Base-by-base conservation (phyloP, 1,140 invertebrate species). In the Lasioglossum baleicum region DNA sequence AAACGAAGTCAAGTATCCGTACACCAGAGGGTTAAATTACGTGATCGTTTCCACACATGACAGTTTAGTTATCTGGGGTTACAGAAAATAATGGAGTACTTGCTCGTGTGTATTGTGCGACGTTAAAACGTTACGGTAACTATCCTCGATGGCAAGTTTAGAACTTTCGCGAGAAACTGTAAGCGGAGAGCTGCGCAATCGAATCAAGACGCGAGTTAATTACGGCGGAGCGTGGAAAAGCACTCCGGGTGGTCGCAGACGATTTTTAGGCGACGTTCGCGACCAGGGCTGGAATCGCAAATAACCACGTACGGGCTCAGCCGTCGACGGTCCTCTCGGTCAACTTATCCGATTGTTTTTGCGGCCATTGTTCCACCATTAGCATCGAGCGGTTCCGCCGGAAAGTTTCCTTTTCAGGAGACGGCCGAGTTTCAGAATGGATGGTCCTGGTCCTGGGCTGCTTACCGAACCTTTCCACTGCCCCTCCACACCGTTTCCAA, bases 321-420 rank as follows among this genome's bases (percentile, higher is more conserved):
- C 35, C 40, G 40, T 20, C 20, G 40, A 10, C 40, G 64, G 65
- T n/a, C 31, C 56, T 61, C 73, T 60, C 53, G 81, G 71, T 82
- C 81, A 71, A 83, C 73, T 83, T 83, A 81, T 77, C 69, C 82
- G 75, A 83, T 83, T 83, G 75, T 82, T 83, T 82, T 80, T 82
- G 58, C 70, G 67, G 65, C 66, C 78, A 85, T 85, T 85, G 82
- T 85, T 83, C 78, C 82, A 66, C 78, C 82, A 85, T 85, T 85
- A 85, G 82, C 83, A 83, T 85, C 82, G 78, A 81, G 76, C 69
- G 68, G 74, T 83, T 85, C 73, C 70, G 69, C 7, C 60, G 83
- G 65, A 83, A 83, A 80, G 83, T 86, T 83, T 86, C 81, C 68
- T 80, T 80, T 84, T 79, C 79, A 83, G 58, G 65, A 85, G 80